Conservation (phyloP, 30 jellyfish, hydroid and myxozoan genomes). For the Chrysaora quinquecirrha region DNA sequence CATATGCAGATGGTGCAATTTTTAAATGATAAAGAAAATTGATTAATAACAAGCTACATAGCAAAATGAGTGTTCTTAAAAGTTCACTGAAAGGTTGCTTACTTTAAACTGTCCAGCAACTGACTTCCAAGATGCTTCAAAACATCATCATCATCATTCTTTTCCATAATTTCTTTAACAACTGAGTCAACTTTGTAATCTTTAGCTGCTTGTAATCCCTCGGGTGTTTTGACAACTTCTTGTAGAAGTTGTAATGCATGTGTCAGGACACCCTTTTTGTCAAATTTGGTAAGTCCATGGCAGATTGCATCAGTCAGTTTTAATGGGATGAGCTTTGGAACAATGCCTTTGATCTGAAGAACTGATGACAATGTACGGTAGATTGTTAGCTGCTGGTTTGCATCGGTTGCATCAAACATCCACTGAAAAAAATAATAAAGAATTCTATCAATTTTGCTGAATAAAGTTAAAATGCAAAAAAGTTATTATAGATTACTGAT, state of each 20-base stretch:
- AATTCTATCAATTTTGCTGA: too few relatives aligned
- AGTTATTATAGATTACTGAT: too few relatives aligned
- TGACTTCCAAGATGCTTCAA: conserved; percentile 52
- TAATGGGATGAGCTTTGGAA: conserved; percentile 37
- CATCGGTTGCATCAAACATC: conserved; percentile 80
- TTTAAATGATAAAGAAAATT: too few relatives aligned
- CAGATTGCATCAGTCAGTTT: conserved; percentile 58
- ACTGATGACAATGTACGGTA: conserved; percentile 63
- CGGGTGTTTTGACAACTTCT: conserved; percentile 42
- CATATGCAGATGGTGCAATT: too few relatives aligned
- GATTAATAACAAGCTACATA: too few relatives aligned
- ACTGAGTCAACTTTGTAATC: conserved; percentile 18
- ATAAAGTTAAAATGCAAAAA: too few relatives aligned
- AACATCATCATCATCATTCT: conserved; percentile 56
- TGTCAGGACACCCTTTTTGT: conserved; percentile 54
- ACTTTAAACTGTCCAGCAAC: conserved; percentile 22
- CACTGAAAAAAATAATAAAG: conserved; percentile 51
- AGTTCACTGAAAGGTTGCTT: too few relatives aligned
- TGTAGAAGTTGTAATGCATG: conserved; percentile 58
- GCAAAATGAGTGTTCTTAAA: too few relatives aligned
- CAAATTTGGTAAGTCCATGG: conserved; percentile 26
- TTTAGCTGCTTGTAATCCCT: conserved; percentile 57
- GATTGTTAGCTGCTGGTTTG: conserved; percentile 44
- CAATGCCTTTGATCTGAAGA: conserved; percentile 34
- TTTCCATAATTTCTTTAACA: conserved; percentile 17